Percentiles rank a stretch among this genome's conserved stretches.
Evolutionary conservation across 2,797 vertebrate genomes (phyloP).

Genomic region (Crocidura indochinensis): DNA sequence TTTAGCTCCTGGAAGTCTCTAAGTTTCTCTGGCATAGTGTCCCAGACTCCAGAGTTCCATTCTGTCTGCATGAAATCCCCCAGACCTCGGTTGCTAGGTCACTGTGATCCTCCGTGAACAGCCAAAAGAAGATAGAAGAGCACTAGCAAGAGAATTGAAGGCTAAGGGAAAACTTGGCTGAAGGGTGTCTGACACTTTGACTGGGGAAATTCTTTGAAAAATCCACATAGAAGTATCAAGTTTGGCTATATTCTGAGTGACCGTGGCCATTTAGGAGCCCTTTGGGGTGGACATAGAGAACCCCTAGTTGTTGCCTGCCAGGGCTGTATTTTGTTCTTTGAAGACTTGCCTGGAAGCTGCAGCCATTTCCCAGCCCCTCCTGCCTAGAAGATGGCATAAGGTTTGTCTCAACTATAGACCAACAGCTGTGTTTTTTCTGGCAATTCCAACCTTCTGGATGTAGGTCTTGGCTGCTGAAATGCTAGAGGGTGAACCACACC

Average conservation of each 20-base stretch:
- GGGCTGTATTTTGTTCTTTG: background rate
- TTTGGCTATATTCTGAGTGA: background rate
- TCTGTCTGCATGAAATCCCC: background rate
- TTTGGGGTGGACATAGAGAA: background rate
- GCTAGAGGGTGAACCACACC: slow-evolving; percentile 54
- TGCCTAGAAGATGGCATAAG: background rate
- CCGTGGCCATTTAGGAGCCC: slow-evolving; percentile 1
- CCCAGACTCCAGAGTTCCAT: background rate
- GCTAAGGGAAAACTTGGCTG: background rate
- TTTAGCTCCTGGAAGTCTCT: slow-evolving; percentile 57
- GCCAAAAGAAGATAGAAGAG: background rate
- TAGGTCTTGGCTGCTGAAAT: slow-evolving; percentile 72
- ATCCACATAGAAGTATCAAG: slow-evolving; percentile 16
- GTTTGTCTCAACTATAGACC: slow-evolving; percentile 53
- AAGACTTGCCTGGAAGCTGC: slow-evolving; percentile 12
- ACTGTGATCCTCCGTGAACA: background rate
- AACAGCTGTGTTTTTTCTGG: slow-evolving; percentile 81
- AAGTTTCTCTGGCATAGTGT: background rate
- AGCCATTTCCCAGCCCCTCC: slow-evolving; percentile 11
- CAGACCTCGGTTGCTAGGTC: background rate
- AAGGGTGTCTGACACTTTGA: background rate
- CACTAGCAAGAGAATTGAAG: slow-evolving; percentile 6
- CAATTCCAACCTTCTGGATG: slow-evolving; percentile 63
- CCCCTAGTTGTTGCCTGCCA: background rate
- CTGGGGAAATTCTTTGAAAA: slow-evolving; percentile 2